These are phyloP conservation scores for Mus caroli DNA, from an alignment of 2,797 vertebrate genomes.

Conservation along the genomic window DNA sequence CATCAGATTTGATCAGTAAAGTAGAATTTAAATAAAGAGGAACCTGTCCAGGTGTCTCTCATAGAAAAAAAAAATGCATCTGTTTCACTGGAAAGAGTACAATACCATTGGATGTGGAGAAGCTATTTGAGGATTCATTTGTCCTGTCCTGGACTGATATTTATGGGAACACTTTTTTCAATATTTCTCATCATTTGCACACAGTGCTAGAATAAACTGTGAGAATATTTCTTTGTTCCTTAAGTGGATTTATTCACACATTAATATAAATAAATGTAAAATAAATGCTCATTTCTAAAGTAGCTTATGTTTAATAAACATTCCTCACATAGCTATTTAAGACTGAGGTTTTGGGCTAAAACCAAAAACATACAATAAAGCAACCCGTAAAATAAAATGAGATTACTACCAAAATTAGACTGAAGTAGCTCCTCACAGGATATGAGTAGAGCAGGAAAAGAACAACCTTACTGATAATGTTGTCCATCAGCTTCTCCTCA, in stretches of 20 bases:
- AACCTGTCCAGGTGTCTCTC: background rate
- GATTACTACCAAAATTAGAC: background rate
- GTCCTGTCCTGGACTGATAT: background rate
- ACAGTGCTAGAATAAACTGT: background rate
- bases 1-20: slow-evolving; percentile 33
- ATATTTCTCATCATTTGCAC: background rate
- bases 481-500: background rate
- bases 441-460: accelerated
- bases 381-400: background rate
- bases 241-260: background rate
- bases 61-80: background rate
- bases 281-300: background rate
- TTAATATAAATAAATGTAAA: background rate
- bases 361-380: background rate
- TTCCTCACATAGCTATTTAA: background rate
- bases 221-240: background rate
- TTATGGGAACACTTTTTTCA: background rate
- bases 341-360: background rate
- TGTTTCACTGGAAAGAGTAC: background rate
- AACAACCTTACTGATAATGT: background rate
- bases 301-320: background rate
- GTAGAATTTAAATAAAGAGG: background rate
- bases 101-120: background rate
- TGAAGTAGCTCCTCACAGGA: background rate
- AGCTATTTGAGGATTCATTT: background rate